phyloP scores from a whole-genome alignment of 2,888 invertebrate genomes.

The Melikaiella ostensackeni region DNA sequence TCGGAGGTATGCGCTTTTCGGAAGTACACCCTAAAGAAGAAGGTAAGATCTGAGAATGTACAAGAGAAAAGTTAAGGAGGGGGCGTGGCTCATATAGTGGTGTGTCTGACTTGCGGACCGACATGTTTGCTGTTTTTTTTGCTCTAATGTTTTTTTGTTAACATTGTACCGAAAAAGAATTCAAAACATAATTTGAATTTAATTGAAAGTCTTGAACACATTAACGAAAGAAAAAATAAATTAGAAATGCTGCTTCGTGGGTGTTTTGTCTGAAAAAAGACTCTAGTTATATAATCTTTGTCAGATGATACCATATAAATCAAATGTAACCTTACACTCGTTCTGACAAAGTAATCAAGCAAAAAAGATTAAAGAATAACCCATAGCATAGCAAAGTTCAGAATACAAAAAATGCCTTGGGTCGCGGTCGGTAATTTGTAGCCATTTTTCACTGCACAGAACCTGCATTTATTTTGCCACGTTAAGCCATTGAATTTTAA shows the following conservation, averaged over 20 bases:
- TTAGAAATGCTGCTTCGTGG: neutral
- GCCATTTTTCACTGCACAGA: conserved; percentile 35
- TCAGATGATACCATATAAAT: conserved; percentile 11
- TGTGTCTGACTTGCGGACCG: too few relatives aligned
- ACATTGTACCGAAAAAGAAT: too few relatives aligned
- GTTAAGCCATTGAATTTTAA: conserved; percentile 38
- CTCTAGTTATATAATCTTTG: conserved; percentile 4
- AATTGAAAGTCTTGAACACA: neutral
- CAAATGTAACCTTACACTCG: conserved; percentile 8
- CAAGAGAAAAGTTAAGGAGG: too few relatives aligned
- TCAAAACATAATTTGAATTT: too few relatives aligned
- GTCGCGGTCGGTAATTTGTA: conserved; percentile 37
- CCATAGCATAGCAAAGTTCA: conserved; percentile 26
- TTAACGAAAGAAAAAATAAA: neutral
- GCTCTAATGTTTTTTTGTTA: too few relatives aligned
- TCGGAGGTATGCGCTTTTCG: too few relatives aligned
- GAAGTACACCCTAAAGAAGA: too few relatives aligned
- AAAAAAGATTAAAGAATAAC: conserved; percentile 32
- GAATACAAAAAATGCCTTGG: conserved; percentile 31
- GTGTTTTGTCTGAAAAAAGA: neutral
- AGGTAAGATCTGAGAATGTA: too few relatives aligned
- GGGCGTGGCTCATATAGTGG: too few relatives aligned
- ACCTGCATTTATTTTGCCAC: conserved; percentile 35
- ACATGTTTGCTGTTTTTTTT: too few relatives aligned
- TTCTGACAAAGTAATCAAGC: conserved; percentile 11